Evolutionary conservation across 2,888 invertebrate genomes (phyloP).

Genomic region (Caradrina clavipalpis): DNA sequence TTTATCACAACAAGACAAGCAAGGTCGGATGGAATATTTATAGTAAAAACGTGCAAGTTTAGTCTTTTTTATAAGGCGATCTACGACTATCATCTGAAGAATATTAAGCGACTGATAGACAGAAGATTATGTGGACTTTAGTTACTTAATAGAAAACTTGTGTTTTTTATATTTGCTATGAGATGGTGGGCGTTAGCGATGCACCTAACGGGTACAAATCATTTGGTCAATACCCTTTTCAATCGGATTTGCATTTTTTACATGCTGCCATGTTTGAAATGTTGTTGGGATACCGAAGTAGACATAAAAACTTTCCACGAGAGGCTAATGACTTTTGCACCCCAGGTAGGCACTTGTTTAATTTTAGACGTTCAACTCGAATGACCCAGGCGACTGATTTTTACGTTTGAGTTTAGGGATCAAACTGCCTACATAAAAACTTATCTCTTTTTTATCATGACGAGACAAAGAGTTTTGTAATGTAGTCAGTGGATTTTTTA

Average conservation of each 20-base stretch:
- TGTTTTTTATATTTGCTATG: conserved; percentile 21
- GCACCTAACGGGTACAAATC: conserved; percentile 59
- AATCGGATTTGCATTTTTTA: conserved; percentile 54
- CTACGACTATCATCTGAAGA: conserved; percentile 26
- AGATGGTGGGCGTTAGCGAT: conserved; percentile 20
- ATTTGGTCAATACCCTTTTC: conserved; percentile 67
- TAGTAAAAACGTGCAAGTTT: conserved; percentile 32
- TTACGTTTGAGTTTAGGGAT: conserved; percentile 23
- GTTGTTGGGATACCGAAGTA: conserved; percentile 47
- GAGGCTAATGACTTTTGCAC: conserved; percentile 73
- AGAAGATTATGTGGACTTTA: conserved; percentile 9
- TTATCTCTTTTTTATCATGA: neutral
- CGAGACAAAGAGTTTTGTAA: neutral
- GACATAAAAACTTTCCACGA: conserved; percentile 65
- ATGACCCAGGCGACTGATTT: conserved; percentile 51
- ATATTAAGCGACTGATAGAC: conserved; percentile 35
- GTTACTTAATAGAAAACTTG: conserved; percentile 11
- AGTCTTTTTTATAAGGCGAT: conserved; percentile 24
- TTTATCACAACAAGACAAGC: conserved; percentile 42
- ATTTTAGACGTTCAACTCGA: conserved; percentile 44
- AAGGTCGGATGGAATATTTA: conserved; percentile 39
- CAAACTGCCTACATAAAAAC: neutral
- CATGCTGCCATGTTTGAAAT: conserved; percentile 51
- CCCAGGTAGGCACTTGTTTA: conserved; percentile 54
- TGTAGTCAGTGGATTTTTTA: neutral